Evolutionary conservation across 2,888 invertebrate species (phyloP).

Genomic region (Eueremaeus valkanovi): DNA sequence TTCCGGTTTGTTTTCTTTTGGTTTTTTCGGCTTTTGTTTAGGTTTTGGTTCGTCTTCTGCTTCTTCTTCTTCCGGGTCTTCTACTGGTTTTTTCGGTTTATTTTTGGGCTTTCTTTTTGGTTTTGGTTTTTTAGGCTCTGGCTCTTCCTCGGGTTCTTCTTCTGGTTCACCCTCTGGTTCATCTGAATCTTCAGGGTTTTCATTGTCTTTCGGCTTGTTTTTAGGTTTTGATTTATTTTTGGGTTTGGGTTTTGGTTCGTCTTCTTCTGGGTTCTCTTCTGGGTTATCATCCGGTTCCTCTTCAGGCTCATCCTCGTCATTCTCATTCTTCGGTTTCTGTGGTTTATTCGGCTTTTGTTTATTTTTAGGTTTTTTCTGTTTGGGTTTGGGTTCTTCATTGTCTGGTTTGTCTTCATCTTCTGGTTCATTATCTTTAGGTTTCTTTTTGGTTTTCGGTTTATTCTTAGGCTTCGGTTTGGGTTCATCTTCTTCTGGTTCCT

Average conservation of each 20-base stretch:
- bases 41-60: too few species aligned
- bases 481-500: neutral
- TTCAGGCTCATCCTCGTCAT: neutral
- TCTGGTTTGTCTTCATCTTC: neutral
- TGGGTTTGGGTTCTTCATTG: too few species aligned
- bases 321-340: too few species aligned
- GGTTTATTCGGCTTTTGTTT: too few species aligned
- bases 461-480: neutral
- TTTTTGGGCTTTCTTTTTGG: neutral
- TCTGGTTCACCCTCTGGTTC: neutral
- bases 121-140: neutral
- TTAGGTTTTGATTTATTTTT: neutral
- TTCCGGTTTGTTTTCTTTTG: neutral
- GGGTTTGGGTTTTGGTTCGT: neutral
- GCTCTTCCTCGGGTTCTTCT: neutral
- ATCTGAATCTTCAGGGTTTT: neutral
- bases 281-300: neutral
- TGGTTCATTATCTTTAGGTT: too few species aligned
- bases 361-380: too few species aligned
- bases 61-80: neutral
- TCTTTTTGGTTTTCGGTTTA: neutral
- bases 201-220: neutral
- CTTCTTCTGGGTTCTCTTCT: neutral
- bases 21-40: too few species aligned
- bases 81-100: neutral